These are phyloP conservation scores for Mesembrinibis cayennensis DNA, from an alignment of 2,113 vertebrate species.

Conservation along the genomic window DNA sequence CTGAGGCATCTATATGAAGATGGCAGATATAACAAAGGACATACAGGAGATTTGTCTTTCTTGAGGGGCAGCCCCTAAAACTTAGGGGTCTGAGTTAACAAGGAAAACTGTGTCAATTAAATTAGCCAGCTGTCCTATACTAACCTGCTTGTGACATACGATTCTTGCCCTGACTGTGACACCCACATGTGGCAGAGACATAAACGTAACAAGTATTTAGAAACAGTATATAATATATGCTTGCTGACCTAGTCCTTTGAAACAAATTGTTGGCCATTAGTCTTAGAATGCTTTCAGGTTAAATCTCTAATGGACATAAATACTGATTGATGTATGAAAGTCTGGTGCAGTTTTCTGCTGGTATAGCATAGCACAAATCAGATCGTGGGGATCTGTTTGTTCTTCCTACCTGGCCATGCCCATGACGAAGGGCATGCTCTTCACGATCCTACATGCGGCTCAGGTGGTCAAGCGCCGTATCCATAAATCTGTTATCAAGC, in stretches of 20 bases:
- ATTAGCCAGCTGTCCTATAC: background rate
- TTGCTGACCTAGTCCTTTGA: background rate
- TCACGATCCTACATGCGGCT: background rate
- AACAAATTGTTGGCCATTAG: conserved; percentile 9
- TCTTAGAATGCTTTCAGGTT: background rate
- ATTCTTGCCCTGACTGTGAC: background rate
- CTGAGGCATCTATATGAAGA: background rate
- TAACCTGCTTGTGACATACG: background rate
- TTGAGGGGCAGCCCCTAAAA: background rate
- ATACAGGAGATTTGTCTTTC: background rate
- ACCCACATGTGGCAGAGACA: background rate
- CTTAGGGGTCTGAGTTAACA: background rate
- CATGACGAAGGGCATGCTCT: background rate
- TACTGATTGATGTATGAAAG: background rate
- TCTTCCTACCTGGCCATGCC: background rate
- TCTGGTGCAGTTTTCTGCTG: background rate
- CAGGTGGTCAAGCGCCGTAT: background rate
- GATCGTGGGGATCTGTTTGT: background rate
- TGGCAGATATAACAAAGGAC: background rate
- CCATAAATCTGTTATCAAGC: background rate
- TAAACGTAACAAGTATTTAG: background rate
- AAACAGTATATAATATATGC: background rate
- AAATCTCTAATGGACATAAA: conserved; percentile 17
- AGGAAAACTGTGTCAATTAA: background rate
- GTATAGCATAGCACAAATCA: background rate